Conservation (phyloP, 2,888 invertebrate species). For the Phalera bucephala region DNA sequence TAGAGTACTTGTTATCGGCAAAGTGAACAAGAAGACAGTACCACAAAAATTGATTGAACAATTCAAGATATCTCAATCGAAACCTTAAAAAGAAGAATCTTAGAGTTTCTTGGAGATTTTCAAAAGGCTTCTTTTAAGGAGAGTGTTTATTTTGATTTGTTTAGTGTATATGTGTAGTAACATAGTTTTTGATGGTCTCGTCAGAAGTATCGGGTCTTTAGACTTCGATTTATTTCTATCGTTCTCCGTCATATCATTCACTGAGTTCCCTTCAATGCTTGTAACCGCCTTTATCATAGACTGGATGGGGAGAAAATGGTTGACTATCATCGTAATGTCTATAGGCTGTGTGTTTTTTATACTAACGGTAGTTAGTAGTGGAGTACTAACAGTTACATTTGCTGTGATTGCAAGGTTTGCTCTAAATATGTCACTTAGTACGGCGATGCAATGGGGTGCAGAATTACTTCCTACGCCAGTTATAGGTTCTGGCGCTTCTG, state of each 20-base stretch:
- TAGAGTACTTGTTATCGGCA: slow-evolving; percentile 48
- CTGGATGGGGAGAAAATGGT: slow-evolving; percentile 50
- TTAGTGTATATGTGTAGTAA: slow-evolving; percentile 51
- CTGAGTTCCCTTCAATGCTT: slow-evolving; percentile 55
- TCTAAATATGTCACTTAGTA: slow-evolving; percentile 50
- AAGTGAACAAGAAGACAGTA: slow-evolving; percentile 51
- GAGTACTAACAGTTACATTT: slow-evolving; percentile 44
- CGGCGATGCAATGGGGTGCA: slow-evolving; percentile 54
- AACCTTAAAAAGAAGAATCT: slow-evolving; percentile 34
- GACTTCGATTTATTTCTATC: slow-evolving; percentile 58
- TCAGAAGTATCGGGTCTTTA: slow-evolving; percentile 50
- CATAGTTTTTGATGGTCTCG: slow-evolving; percentile 52
- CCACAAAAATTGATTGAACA: slow-evolving; percentile 48
- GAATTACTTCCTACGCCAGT: slow-evolving; percentile 55
- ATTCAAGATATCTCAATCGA: slow-evolving; percentile 39
- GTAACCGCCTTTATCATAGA: slow-evolving; percentile 54
- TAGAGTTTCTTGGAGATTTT: slow-evolving; percentile 44
- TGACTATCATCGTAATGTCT: no score
- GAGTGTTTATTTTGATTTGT: slow-evolving; percentile 46
- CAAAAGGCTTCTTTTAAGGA: slow-evolving; percentile 47
- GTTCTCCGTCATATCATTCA: slow-evolving; percentile 54
- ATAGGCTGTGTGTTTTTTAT: slow-evolving; percentile 46
- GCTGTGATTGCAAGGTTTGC: slow-evolving; percentile 54
- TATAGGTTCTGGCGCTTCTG: slow-evolving; percentile 50
- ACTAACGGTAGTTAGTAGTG: slow-evolving; percentile 42